These are phyloP conservation scores for Dendrolimus kikuchii DNA, from an alignment of 1,140 invertebrate genomes.

Conservation along the genomic window DNA sequence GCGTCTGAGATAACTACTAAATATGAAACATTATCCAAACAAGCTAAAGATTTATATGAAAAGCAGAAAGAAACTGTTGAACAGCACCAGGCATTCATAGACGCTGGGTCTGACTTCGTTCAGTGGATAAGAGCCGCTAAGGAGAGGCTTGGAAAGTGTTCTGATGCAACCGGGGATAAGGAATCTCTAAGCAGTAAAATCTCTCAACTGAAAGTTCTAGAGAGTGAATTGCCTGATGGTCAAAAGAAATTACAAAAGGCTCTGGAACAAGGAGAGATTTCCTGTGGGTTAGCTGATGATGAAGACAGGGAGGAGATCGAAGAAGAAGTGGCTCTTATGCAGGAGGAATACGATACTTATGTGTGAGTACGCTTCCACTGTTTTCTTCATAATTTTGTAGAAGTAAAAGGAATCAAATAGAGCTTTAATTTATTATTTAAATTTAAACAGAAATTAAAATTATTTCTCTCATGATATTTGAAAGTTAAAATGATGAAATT, in stretches of 20 bases:
- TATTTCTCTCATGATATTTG: too few species aligned
- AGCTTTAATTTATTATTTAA: too few species aligned
- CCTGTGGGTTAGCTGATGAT: conserved; percentile 85
- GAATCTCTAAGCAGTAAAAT: conserved; percentile 89
- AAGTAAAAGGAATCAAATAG: too few species aligned
- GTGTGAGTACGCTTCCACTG: conserved; percentile 72
- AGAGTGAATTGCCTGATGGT: conserved; percentile 86
- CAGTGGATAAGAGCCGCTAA: conserved; percentile 92
- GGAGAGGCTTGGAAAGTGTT: conserved; percentile 93
- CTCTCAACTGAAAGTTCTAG: conserved; percentile 86
- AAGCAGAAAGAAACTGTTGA: conserved; percentile 93
- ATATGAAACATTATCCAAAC: conserved; percentile 91
- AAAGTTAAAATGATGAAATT: too few species aligned
- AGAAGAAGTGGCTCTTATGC: conserved; percentile 89
- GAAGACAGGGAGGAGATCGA: conserved; percentile 93
- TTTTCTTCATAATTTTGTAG: neutral
- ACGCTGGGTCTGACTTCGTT: conserved; percentile 92
- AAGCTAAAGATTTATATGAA: conserved; percentile 91
- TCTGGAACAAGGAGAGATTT: conserved; percentile 85
- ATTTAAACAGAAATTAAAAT: too few species aligned
- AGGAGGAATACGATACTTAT: conserved; percentile 90
- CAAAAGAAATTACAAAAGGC: conserved; percentile 87
- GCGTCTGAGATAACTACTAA: conserved; percentile 92
- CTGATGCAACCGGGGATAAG: conserved; percentile 94
- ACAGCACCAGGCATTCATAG: conserved; percentile 91